Conservation (phyloP, 2,888 invertebrate species). For the Ellobium chinense region DNA sequence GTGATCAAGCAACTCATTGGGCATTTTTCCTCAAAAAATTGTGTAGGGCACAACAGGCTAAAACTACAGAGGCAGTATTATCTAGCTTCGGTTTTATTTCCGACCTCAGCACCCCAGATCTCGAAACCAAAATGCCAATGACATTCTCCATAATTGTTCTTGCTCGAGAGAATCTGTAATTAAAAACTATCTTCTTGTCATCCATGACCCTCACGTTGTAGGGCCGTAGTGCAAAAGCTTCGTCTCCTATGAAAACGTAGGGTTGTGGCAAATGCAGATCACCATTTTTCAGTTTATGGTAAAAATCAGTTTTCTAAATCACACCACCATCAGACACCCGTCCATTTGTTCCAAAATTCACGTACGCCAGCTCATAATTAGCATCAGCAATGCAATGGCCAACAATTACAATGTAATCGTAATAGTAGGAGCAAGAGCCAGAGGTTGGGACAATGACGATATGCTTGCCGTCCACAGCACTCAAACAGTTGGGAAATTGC, state of each 20-base stretch:
- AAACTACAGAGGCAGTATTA: neutral
- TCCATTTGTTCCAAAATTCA: constrained; percentile 16
- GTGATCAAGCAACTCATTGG: neutral
- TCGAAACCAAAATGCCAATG: neutral
- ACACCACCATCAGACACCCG: constrained; percentile 18
- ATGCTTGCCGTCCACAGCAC: constrained; percentile 19
- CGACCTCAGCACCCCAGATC: neutral
- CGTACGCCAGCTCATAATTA: constrained; percentile 2
- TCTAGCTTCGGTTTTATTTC: neutral
- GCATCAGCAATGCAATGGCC: constrained; percentile 25
- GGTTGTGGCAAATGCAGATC: neutral
- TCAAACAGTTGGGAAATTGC: constrained; percentile 6
- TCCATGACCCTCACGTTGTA: constrained; percentile 14
- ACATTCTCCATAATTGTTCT: neutral
- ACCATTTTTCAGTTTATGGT: neutral
- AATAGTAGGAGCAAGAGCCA: constrained; percentile 14
- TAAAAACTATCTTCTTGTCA: neutral
- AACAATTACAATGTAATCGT: neutral
- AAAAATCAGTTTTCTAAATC: constrained; percentile 4
- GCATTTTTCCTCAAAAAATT: constrained; percentile 1
- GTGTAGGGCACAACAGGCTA: neutral
- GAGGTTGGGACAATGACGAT: neutral
- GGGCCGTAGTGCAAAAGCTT: constrained; percentile 12
- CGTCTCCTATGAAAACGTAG: neutral
- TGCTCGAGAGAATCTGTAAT: neutral